Evolutionary conservation across 2,888 invertebrate species (phyloP).

Genomic region (Torymus texanus): DNA sequence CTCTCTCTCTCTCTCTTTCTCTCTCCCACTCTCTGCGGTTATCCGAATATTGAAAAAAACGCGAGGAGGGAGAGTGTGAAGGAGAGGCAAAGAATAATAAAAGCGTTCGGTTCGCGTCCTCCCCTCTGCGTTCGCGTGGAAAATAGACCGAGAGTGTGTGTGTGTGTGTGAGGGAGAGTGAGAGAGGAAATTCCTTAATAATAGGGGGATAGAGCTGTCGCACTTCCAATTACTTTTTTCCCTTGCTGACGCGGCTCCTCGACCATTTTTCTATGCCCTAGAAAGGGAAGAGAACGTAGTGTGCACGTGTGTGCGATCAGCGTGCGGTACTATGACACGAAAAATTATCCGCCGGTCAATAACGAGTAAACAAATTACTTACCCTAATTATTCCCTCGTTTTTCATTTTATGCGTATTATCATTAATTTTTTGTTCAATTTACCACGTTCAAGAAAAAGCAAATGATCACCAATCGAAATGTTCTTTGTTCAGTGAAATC

Average conservation of each 20-base stretch:
- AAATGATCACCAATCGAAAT: too few species aligned
- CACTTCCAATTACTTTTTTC: conserved; percentile 56
- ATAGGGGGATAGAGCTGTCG: conserved; percentile 42
- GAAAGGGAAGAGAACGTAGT: background rate
- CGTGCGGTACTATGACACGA: background rate
- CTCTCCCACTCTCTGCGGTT: conserved; percentile 28
- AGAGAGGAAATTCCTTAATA: conserved; percentile 50
- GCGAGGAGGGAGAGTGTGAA: background rate
- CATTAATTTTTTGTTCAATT: background rate
- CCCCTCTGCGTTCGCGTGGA: conserved; percentile 12
- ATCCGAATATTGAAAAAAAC: conserved; percentile 55
- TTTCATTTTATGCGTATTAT: too few species aligned
- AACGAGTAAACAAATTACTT: conserved; percentile 11
- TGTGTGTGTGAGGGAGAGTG: background rate
- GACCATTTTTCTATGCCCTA: conserved; percentile 30
- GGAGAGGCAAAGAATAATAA: conserved; percentile 18
- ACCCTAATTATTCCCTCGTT: background rate
- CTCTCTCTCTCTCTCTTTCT: conserved; percentile 1
- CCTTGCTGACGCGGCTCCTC: conserved; percentile 25
- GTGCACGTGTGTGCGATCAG: background rate
- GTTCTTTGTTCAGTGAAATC: too few species aligned
- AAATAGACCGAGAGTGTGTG: conserved; percentile 30
- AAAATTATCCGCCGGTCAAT: background rate
- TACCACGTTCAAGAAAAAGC: too few species aligned
- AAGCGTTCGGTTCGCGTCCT: background rate